A percentile compares a stretch with the other conserved stretches of the same genome.
Evolutionary conservation across 2,888 invertebrate species (phyloP).

Genomic region (Serripes groenlandicus): DNA sequence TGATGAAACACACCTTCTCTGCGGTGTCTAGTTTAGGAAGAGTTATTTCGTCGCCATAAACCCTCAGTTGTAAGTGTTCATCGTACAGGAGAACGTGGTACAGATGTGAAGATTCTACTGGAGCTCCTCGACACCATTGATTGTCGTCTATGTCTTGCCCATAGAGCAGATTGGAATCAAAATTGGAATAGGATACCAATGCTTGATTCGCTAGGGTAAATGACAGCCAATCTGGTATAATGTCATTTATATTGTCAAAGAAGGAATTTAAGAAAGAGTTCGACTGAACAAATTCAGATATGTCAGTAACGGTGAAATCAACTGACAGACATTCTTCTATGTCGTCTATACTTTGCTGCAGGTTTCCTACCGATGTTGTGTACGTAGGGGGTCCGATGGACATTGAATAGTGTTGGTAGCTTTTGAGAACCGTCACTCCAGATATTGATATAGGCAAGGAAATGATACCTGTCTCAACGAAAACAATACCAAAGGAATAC

Average conservation of each 20-base stretch:
- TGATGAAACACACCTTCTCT: background rate
- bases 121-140: background rate
- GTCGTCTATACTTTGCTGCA: background rate
- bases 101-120: background rate
- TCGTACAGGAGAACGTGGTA: background rate
- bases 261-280: slow-evolving; percentile 43
- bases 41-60: background rate
- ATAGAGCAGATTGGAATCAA: background rate
- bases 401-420: background rate
- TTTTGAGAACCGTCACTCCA: background rate
- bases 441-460: background rate
- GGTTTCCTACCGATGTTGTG: background rate
- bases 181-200: background rate
- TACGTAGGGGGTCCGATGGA: background rate
- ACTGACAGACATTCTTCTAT: slow-evolving; percentile 30
- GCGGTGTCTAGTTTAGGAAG: background rate
- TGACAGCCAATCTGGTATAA: slow-evolving; percentile 48
- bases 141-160: background rate
- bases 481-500: slow-evolving; percentile 19
- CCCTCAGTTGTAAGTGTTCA: background rate
- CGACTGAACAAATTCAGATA: slow-evolving; percentile 40
- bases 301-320: slow-evolving; percentile 30
- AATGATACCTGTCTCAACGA: background rate
- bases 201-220: no score
- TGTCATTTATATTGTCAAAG: slow-evolving; percentile 5